Conservation (phyloP, 2,113 vertebrate genomes). For the Datnioides undecimradiatus region DNA sequence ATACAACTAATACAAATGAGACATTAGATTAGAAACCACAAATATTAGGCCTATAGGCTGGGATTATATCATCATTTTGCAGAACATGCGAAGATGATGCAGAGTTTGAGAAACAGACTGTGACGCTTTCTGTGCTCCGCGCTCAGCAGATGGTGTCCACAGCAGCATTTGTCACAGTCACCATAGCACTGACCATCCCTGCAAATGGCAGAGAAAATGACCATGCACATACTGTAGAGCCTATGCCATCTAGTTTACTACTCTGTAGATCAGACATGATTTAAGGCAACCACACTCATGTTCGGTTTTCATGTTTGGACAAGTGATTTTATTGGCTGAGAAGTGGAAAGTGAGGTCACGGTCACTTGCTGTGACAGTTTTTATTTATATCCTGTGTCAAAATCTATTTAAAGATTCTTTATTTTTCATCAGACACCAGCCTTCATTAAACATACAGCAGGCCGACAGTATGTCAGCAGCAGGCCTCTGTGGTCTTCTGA, state of each 20-base stretch:
- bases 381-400: neutral
- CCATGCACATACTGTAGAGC: conserved; percentile 10
- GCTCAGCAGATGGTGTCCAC: conserved; percentile 70
- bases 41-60: neutral
- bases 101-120: conserved; percentile 54
- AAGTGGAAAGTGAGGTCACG: neutral
- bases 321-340: neutral
- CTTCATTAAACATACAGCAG: too few relatives aligned
- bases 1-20: neutral
- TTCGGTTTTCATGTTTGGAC: conserved; percentile 14
- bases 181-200: conserved; percentile 31
- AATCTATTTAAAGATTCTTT: neutral
- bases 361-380: neutral
- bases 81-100: conserved; percentile 46
- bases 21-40: too few relatives aligned
- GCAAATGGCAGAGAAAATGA: conserved; percentile 42
- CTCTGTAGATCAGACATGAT: conserved; percentile 11
- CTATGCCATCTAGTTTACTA: conserved; percentile 2
- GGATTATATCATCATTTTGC: neutral
- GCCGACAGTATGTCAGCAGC: too few relatives aligned
- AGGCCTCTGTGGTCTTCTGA: too few relatives aligned
- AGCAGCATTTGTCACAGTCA: conserved; percentile 65
- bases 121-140: conserved; percentile 38
- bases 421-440: too few relatives aligned
- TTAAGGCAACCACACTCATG: conserved; percentile 9